Evolutionary conservation across 2,888 invertebrate species (phyloP).

Genomic region (Callimorpha dominula): DNA sequence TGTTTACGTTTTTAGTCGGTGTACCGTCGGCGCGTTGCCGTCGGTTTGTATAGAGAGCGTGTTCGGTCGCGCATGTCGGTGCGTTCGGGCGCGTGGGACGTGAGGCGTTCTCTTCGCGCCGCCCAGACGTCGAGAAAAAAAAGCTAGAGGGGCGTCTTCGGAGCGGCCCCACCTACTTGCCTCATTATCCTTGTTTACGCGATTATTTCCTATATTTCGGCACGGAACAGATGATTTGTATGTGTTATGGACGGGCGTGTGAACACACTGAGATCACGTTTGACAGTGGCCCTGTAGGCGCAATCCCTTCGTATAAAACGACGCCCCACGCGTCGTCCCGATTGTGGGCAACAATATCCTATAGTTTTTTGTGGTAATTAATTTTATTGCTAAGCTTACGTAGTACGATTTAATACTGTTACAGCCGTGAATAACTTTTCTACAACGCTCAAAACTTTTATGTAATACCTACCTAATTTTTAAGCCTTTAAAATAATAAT

Average conservation of each 20-base stretch:
- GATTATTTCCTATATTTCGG: constrained; percentile 81
- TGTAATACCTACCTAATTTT: background rate
- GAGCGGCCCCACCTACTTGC: constrained; percentile 81
- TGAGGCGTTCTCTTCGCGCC: constrained; percentile 80
- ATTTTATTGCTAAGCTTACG: constrained; percentile 9
- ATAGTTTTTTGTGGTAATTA: constrained; percentile 44
- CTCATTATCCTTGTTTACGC: constrained; percentile 84
- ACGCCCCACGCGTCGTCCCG: constrained; percentile 81
- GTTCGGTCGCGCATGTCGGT: constrained; percentile 69
- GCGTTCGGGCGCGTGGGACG: constrained; percentile 80
- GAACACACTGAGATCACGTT: constrained; percentile 80
- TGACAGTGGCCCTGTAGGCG: constrained; percentile 80
- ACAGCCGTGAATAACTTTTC: background rate
- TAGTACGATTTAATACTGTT: background rate
- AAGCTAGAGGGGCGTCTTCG: constrained; percentile 82
- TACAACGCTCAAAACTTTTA: background rate
- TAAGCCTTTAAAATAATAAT: background rate
- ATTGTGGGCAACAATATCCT: constrained; percentile 72
- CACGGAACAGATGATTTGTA: constrained; percentile 71
- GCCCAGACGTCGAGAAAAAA: constrained; percentile 81
- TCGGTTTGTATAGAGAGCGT: constrained; percentile 73
- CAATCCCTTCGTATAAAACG: constrained; percentile 82
- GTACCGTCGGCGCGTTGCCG: constrained; percentile 74
- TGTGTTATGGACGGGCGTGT: constrained; percentile 72
- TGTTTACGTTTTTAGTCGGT: constrained; percentile 69